These are phyloP conservation scores for Semicossyphus pulcher DNA, from an alignment of 2,113 vertebrate genomes.

Conservation along the genomic window DNA sequence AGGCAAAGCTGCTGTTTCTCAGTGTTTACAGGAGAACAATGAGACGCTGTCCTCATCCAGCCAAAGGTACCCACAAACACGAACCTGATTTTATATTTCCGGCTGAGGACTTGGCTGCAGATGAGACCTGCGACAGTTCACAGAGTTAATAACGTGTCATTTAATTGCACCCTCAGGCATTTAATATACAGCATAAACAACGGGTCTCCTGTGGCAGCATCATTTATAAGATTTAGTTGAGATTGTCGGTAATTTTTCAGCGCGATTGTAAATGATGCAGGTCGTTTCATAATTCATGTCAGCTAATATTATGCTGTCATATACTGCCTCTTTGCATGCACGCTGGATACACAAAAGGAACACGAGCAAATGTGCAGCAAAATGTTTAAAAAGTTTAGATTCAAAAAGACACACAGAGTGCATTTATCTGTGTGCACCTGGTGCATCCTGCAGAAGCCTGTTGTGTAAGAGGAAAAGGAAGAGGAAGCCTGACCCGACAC, in stretches of 20 bases:
- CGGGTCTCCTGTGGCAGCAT: neutral
- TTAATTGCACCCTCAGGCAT: neutral
- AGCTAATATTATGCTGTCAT: neutral
- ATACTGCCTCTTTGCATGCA: too few relatives aligned
- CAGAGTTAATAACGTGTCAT: neutral
- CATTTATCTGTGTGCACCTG: constrained; percentile 40
- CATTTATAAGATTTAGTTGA: neutral
- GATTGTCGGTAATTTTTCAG: neutral
- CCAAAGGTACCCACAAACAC: too few relatives aligned
- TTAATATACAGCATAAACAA: neutral
- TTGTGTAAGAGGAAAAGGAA: constrained; percentile 58
- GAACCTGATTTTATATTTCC: neutral
- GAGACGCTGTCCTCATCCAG: constrained; percentile 3
- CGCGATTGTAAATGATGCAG: constrained; percentile 5
- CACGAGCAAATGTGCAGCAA: too few relatives aligned
- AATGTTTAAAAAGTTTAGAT: too few relatives aligned
- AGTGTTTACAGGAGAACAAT: constrained; percentile 27
- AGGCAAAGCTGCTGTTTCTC: too few relatives aligned
- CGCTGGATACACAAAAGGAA: too few relatives aligned
- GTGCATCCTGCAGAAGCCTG: constrained; percentile 32
- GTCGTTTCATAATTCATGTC: neutral
- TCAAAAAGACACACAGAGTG: neutral
- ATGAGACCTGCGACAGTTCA: neutral
- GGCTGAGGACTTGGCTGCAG: neutral
- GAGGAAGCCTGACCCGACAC: constrained; percentile 51